Evolutionary conservation across 2,888 invertebrate species (phyloP).

Genomic region (Hirtodrosophila cameraria): DNA sequence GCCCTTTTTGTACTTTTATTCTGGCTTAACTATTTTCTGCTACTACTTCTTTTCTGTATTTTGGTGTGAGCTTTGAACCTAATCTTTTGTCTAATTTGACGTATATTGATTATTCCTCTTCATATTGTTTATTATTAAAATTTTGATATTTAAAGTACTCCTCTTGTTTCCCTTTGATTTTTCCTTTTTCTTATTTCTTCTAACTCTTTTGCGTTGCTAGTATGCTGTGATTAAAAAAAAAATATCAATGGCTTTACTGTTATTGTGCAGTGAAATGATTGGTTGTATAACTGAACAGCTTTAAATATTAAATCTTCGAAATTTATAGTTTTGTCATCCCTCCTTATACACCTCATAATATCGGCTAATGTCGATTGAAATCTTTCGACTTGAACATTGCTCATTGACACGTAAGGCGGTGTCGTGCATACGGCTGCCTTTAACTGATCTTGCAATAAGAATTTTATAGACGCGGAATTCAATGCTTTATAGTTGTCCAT

Average conservation of each 20-base stretch:
- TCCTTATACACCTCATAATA: constrained; percentile 35
- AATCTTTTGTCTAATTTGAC: too few relatives aligned
- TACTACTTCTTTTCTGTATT: background rate
- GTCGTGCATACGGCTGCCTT: constrained; percentile 9
- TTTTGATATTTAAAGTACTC: too few relatives aligned
- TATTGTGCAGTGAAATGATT: too few relatives aligned
- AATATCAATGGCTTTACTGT: too few relatives aligned
- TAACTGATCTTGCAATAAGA: constrained; percentile 38
- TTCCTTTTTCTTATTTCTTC: too few relatives aligned
- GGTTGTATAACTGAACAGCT: constrained; percentile 34
- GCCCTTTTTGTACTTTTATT: too few relatives aligned
- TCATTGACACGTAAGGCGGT: background rate
- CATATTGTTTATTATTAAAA: constrained; percentile 44
- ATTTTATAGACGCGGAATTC: constrained; percentile 34
- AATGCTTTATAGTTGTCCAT: constrained; percentile 50
- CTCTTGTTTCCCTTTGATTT: too few relatives aligned
- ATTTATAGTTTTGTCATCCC: background rate
- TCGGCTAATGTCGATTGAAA: constrained; percentile 48
- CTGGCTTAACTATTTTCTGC: too few relatives aligned
- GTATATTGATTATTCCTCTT: too few relatives aligned
- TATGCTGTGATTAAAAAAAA: too few relatives aligned
- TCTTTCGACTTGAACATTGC: constrained; percentile 35
- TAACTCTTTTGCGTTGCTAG: too few relatives aligned
- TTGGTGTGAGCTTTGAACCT: constrained; percentile 42
- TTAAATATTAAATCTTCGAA: constrained; percentile 13